These are phyloP conservation scores for Apodemus sylvaticus DNA, from an alignment of 2,113 vertebrate species.

Conservation along the genomic window DNA sequence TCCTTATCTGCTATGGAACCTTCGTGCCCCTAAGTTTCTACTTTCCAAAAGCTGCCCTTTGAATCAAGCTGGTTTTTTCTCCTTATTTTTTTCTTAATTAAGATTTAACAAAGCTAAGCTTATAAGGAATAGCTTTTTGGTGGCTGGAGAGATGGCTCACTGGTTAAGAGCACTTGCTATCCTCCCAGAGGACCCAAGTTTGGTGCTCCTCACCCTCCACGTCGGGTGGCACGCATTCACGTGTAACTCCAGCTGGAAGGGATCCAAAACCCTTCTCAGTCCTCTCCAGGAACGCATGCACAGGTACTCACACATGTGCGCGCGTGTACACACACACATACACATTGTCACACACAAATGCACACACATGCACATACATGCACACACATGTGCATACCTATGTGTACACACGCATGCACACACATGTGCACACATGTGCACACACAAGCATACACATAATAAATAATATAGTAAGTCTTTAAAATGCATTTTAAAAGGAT, in stretches of 20 bases:
- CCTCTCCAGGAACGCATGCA: background rate
- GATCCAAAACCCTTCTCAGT: background rate
- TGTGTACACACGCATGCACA: too few species aligned
- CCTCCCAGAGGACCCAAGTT: background rate
- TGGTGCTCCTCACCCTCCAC: background rate
- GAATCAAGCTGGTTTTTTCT: slow-evolving; percentile 54
- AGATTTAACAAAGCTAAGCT: slow-evolving; percentile 54
- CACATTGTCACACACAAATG: background rate
- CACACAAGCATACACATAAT: background rate
- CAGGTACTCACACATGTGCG: too few species aligned
- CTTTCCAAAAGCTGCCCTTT: background rate
- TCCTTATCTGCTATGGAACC: background rate
- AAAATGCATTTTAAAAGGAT: slow-evolving; percentile 35
- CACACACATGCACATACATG: background rate
- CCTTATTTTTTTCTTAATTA: slow-evolving; percentile 13
- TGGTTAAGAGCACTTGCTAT: background rate
- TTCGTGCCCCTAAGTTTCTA: background rate
- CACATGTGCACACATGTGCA: background rate
- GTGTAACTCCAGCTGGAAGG: background rate
- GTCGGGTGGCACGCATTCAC: background rate
- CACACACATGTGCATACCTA: background rate
- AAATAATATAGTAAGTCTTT: background rate
- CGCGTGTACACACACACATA: too few species aligned
- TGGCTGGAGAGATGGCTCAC: background rate
- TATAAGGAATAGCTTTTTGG: background rate